Evolutionary conservation across 2,888 invertebrate genomes (phyloP).

Genomic region (Plutella xylostella): DNA sequence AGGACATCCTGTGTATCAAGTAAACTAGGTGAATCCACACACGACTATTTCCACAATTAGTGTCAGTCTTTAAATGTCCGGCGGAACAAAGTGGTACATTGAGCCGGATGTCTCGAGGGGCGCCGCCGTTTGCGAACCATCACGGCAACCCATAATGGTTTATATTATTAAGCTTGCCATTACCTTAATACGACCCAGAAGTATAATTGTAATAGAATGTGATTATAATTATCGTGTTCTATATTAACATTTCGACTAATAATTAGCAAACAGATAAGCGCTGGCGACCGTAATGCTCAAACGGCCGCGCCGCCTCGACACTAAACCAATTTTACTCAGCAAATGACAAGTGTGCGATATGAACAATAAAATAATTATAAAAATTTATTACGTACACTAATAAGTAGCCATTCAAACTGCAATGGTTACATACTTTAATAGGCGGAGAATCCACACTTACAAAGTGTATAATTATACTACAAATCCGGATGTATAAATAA

Average conservation of each 20-base stretch:
- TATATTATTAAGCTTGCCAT: no score
- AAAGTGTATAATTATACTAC: constrained; percentile 63
- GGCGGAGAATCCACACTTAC: constrained; percentile 67
- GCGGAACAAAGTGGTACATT: constrained; percentile 23
- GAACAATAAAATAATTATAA: constrained; percentile 49
- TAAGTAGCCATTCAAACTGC: constrained; percentile 60
- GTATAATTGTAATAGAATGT: no score
- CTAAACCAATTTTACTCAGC: no score
- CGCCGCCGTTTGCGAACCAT: background rate
- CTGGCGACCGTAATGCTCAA: no score
- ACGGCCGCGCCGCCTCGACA: no score
- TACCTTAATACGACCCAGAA: no score
- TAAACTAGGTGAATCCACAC: constrained; percentile 27
- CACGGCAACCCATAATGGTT: no score
- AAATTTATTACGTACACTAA: constrained; percentile 61
- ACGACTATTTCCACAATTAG: constrained; percentile 30
- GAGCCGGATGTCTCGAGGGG: no score
- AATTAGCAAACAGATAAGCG: no score
- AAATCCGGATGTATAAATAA: constrained; percentile 62
- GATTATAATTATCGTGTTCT: no score
- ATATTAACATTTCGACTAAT: no score
- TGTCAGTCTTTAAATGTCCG: constrained; percentile 52
- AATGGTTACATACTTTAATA: constrained; percentile 66
- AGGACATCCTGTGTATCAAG: constrained; percentile 36
- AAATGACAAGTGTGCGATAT: constrained; percentile 28